These are phyloP conservation scores for Habroteleia sp. DNA, from an alignment of 2,888 invertebrate species.

Conservation along the genomic window DNA sequence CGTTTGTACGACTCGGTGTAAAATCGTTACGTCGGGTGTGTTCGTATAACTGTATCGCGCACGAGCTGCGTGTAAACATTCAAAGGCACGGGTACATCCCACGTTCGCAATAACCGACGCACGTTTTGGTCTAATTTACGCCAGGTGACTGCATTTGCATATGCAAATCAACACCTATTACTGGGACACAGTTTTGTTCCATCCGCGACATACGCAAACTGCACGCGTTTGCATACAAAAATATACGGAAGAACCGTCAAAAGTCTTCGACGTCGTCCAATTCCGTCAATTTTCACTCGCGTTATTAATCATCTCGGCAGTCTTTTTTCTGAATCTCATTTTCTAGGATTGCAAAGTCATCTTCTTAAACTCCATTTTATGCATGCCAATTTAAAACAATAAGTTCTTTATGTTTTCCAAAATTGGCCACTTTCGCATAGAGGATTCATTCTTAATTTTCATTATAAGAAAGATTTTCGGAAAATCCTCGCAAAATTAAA, in stretches of 20 bases:
- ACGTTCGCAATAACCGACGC: slow-evolving; percentile 39
- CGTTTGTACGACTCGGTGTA: slow-evolving; percentile 35
- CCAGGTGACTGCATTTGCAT: slow-evolving; percentile 58
- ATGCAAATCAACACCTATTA: slow-evolving; percentile 59
- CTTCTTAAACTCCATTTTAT: too few species aligned
- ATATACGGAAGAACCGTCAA: slow-evolving; percentile 29
- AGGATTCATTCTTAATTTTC: too few species aligned
- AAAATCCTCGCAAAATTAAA: too few species aligned
- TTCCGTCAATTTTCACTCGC: too few species aligned
- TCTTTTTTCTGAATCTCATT: too few species aligned
- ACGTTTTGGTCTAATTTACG: slow-evolving; percentile 59
- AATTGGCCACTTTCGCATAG: too few species aligned
- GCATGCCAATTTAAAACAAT: too few species aligned
- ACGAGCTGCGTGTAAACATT: slow-evolving; percentile 44
- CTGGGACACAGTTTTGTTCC: slow-evolving; percentile 39
- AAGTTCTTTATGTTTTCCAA: too few species aligned
- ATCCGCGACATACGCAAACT: slow-evolving; percentile 49
- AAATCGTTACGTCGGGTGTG: slow-evolving; percentile 34
- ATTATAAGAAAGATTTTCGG: too few species aligned
- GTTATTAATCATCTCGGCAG: too few species aligned
- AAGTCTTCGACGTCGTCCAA: too few species aligned
- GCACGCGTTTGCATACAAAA: slow-evolving; percentile 16
- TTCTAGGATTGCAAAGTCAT: too few species aligned
- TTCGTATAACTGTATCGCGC: slow-evolving; percentile 16
- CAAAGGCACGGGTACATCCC: slow-evolving; percentile 38